Evolutionary conservation across 2,113 vertebrate genomes (phyloP), one percentile per base, ranked within the genome.

Genomic region (Symphodus melops): DNA sequence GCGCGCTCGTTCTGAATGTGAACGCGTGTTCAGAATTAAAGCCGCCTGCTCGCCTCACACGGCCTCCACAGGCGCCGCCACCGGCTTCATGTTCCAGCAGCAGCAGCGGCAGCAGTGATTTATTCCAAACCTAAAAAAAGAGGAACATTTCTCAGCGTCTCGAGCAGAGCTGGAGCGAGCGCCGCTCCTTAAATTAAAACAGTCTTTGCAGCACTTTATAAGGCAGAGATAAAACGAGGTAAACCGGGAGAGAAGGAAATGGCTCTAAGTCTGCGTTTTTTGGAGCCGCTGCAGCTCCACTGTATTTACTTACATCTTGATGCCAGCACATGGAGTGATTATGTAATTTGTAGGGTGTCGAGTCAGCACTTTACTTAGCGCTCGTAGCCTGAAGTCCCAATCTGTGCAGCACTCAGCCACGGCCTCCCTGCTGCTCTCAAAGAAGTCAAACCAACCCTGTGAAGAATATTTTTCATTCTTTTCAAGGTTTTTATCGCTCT

Each of bases 101-200:
- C 55, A 19, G 6, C 25, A 25, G 33, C 55, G 16, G 6, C 25
- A 25, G 25, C 54, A 16, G 3, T 63, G 49, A 82, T 84, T 84
- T 65, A 82, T 75, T 57, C 75, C 6, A 46, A 67, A 36, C 20
- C 42, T 4, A 59, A 72, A 72, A 11, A 55, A 42, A 19, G 12
- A 14, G 13, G 13, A 44, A 12, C 33, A 55, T 72, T 68, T 68
- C 36, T 48, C 51, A 13, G 42, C 74, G 68, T 71, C 56, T 19
- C 23, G 59, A 13, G 51, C 60, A 12, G 76, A 9, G 1, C 28
- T 9, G 56, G 16, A 60, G 55, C 48, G n/a, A n/a, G 51, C 72
- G 66, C 62, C 61, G 63, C 41, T 76, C 44, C 59, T 58, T 64
- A 51, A 64, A 81, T 86, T 66, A 81, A 86, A 79, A 51, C 13